Evolutionary conservation across 2,888 invertebrate genomes (phyloP).

Genomic region (Amphiduros pacificus): DNA sequence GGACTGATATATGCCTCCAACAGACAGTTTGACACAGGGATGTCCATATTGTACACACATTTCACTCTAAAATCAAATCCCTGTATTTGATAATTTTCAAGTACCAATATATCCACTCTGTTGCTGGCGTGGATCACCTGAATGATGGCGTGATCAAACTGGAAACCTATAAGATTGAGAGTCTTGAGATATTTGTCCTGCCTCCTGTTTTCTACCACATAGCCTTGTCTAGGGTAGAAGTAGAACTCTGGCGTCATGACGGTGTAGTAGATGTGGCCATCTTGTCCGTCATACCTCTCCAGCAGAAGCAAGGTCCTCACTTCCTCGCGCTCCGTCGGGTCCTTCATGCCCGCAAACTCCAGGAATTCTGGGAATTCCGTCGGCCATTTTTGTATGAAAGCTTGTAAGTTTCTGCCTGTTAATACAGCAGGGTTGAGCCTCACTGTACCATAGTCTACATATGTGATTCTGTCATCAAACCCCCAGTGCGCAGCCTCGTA

Average conservation of each 20-base stretch:
- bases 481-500: too few species aligned
- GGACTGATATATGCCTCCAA: slow-evolving; percentile 11
- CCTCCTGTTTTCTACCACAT: too few species aligned
- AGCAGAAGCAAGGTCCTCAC: not conserved
- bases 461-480: not conserved
- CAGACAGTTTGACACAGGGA: not conserved
- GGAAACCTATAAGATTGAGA: not conserved
- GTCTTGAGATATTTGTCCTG: too few species aligned
- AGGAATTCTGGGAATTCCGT: not conserved
- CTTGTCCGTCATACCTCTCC: not conserved
- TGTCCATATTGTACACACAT: not conserved
- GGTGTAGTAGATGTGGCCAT: not conserved
- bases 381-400: not conserved
- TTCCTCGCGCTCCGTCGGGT: not conserved
- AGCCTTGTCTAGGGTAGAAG: not conserved
- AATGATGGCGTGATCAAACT: not conserved
- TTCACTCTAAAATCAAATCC: not conserved
- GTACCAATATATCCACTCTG: not conserved
- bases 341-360: too few species aligned
- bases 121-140: not conserved
- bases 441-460: not conserved
- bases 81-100: too few species aligned
- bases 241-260: not conserved
- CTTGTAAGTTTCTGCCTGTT: not conserved
- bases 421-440: not conserved